These are phyloP conservation scores for Chydorus sphaericus DNA, from an alignment of 2,888 invertebrate genomes.

Conservation along the genomic window DNA sequence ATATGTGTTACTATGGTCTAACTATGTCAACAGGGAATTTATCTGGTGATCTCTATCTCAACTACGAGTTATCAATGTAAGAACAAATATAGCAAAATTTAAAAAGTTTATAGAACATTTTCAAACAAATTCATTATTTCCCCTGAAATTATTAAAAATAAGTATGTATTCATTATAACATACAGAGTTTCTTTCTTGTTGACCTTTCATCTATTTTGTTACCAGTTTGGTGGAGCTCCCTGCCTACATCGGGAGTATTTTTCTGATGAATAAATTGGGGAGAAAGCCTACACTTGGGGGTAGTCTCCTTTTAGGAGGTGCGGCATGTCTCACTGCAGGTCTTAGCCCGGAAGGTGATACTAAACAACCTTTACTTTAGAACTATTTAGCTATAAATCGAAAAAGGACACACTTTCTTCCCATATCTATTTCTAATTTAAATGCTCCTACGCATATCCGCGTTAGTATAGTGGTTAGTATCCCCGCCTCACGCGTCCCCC, in stretches of 20 bases:
- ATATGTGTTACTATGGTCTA: constrained; percentile 47
- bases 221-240: constrained; percentile 12
- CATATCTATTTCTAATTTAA: too few relatives aligned
- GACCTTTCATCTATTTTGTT: neutral
- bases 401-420: too few relatives aligned
- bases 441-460: too few relatives aligned
- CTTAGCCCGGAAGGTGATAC: neutral
- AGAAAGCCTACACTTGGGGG: constrained; percentile 9
- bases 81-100: neutral
- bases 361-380: too few relatives aligned
- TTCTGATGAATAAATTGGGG: constrained; percentile 12
- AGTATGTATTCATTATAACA: too few relatives aligned
- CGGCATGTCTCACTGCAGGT: constrained; percentile 12
- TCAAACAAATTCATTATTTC: neutral
- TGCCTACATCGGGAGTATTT: constrained; percentile 12
- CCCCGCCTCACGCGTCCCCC: too few relatives aligned
- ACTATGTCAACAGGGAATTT: constrained; percentile 59
- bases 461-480: too few relatives aligned
- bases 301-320: constrained; percentile 6
- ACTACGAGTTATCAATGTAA: constrained; percentile 29
- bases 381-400: too few relatives aligned
- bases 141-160: too few relatives aligned
- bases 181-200: neutral
- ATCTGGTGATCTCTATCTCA: constrained; percentile 54
- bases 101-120: neutral